Conservation (phyloP, 2,888 invertebrate species). For the Eupithecia insigniata region DNA sequence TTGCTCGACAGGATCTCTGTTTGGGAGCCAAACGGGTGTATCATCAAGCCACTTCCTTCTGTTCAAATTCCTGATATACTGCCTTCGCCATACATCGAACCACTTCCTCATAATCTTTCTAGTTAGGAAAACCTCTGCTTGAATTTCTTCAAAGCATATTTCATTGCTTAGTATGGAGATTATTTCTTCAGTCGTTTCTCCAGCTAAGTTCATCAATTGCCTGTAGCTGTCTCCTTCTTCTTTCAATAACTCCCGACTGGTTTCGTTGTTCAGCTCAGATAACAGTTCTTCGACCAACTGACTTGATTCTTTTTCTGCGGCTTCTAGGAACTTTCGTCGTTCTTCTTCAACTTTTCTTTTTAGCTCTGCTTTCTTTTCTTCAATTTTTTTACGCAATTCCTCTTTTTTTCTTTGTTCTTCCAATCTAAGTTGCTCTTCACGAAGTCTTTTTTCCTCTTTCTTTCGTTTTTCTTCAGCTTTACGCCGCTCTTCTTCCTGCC, state of each 20-base stretch:
- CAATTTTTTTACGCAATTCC: constrained; percentile 53
- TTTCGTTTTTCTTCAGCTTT: constrained; percentile 45
- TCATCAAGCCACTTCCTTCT: constrained; percentile 69
- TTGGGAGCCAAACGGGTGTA: constrained; percentile 77
- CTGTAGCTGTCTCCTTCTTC: constrained; percentile 66
- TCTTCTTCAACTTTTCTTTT: constrained; percentile 67
- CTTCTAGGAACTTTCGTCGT: constrained; percentile 64
- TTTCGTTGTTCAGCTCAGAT: constrained; percentile 63
- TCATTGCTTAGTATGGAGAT: constrained; percentile 63
- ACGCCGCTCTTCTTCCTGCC: constrained; percentile 52
- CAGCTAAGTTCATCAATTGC: constrained; percentile 59
- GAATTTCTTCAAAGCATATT: constrained; percentile 67
- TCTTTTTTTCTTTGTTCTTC: constrained; percentile 55
- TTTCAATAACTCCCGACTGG: constrained; percentile 55
- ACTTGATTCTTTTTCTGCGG: constrained; percentile 68
- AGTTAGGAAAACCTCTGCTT: constrained; percentile 67
- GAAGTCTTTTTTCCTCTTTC: constrained; percentile 46
- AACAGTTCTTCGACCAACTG: constrained; percentile 65
- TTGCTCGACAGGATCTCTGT: constrained; percentile 67
- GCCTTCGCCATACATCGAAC: constrained; percentile 69
- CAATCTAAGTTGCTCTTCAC: constrained; percentile 48
- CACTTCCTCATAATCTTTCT: constrained; percentile 70
- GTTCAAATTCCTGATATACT: constrained; percentile 66
- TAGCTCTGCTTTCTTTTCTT: constrained; percentile 66
- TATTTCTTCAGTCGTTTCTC: constrained; percentile 61